Evolutionary conservation across 2,797 vertebrate species (phyloP), one percentile per base, ranked within the genome.

Genomic region (Channallabes apus): DNA sequence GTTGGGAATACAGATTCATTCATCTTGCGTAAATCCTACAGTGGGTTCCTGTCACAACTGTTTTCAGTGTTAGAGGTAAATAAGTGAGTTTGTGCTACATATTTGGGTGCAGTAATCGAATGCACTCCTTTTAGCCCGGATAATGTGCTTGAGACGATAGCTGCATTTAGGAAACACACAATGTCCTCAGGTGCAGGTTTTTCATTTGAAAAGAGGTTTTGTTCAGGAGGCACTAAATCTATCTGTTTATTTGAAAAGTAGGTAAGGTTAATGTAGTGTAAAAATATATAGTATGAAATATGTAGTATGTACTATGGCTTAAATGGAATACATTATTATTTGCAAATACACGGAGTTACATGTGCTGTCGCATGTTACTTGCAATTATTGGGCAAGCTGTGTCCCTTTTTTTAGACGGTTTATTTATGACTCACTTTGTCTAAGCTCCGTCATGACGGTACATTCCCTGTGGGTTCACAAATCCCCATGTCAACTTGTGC

Each of bases 1-100:
- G 18, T 18, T 77, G 35, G 69, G 64, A 86, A 80, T 83, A 72
- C 76, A 73, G 76, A 65, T 65, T 67, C 82, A 84, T 86, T 84
- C 69, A 61, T 86, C 85, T 80, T 83, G 46, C 75, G 64, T 65
- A 58, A 65, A 67, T 80, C 68, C 51, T 67, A n/a, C 32, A 67
- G 61, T 79, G 38, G 41, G 24, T 32, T 84, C 69, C 69, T 84
- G 82, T 67, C 82, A 59, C 79, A 29, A 59, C 51, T 75, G 68
- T 61, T 84, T 84, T 75, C 65, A 68, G 51, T 86, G 29, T 73
- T 80, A 54, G 61, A 62, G 22, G 35, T 58, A 27, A 24, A 58
- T 67, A 32, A 61, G 86, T 8, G 54, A 27, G 2, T 61, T 86
- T 71, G 20, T 71, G 56, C 68, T 8, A 67, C 61, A 56, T 32